Evolutionary conservation across 2,888 invertebrate genomes (phyloP), one percentile per base, ranked within the genome.

Genomic region (Neoascia interrupta): DNA sequence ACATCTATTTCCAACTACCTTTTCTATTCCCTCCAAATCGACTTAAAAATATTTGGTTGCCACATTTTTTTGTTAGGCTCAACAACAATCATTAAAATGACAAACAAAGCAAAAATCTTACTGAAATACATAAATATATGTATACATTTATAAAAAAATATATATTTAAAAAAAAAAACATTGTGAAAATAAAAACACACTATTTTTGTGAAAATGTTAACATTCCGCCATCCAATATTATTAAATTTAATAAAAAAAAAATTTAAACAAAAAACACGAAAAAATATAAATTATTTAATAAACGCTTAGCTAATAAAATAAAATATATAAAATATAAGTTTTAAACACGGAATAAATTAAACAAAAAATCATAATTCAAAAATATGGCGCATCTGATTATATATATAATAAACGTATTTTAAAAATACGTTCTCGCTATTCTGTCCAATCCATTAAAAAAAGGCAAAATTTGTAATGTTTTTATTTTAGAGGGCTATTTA

Each of bases 191-290:
- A 72, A 53, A 74, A 72, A 73, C 74, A 81, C 79, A 80, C 76
- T 82, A 82, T 80, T 82, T 82, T 83, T 82, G 81, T 82, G 81
- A 82, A 81, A 82, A 81, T 82, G 82, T 82, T 83, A 82, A 83
- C 82, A 82, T 82, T 83, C 82, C 83, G 82, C 82, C 83, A 82
- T 83, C 82, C 83, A 82, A 75, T 81, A 76, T 81, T 80, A 80
- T 73, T 54, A 81, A 81, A 81, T 66, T 43, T 58, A 74, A 68
- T 66, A 56, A 26, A 61, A 66, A 73, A 64, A 53, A 47, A 56
- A 43, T 60, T 37, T 39, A 28, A 70, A 49, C 26, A 31, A 34
- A 51, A 53, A 51, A 36, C 15, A 54, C n/a, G n/a, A 53, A 69
- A 53, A 61, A 60, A 58, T 68, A 49, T 31, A 69, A 61, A 64